These are phyloP conservation scores for Alca torda DNA, from an alignment of 2,797 vertebrate genomes.

Conservation along the genomic window DNA sequence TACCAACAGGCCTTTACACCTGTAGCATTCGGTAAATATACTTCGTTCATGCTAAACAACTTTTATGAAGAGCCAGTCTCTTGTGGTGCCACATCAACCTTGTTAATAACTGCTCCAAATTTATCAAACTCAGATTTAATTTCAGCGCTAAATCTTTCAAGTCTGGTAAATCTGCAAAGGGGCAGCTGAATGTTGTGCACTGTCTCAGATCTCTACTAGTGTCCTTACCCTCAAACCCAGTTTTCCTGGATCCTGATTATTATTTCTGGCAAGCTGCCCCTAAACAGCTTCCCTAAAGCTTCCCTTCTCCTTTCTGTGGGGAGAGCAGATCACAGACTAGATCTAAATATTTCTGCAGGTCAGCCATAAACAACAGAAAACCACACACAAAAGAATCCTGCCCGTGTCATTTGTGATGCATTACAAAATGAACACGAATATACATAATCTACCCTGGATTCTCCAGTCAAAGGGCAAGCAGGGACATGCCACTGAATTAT, in stretches of 20 bases:
- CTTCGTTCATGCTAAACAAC: neutral
- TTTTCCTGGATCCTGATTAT: neutral
- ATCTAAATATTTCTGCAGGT: neutral
- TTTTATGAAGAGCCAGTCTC: neutral
- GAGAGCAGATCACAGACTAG: neutral
- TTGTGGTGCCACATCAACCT: neutral
- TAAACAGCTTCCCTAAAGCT: neutral
- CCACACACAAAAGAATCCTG: neutral
- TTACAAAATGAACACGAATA: neutral
- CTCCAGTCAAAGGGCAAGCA: neutral
- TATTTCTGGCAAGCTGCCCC: neutral
- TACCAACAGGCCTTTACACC: neutral
- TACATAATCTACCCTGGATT: neutral
- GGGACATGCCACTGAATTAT: neutral
- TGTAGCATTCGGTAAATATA: neutral
- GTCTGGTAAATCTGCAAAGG: neutral
- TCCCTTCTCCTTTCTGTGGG: neutral
- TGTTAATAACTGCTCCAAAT: neutral
- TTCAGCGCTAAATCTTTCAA: neutral
- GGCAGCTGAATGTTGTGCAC: neutral
- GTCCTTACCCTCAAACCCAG: neutral
- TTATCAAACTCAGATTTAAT: neutral
- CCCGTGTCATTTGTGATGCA: neutral
- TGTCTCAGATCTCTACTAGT: neutral
- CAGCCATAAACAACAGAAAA: neutral